These are phyloP conservation scores for Sinotaia quadrata DNA, from an alignment of 2,888 invertebrate species.

Conservation along the genomic window DNA sequence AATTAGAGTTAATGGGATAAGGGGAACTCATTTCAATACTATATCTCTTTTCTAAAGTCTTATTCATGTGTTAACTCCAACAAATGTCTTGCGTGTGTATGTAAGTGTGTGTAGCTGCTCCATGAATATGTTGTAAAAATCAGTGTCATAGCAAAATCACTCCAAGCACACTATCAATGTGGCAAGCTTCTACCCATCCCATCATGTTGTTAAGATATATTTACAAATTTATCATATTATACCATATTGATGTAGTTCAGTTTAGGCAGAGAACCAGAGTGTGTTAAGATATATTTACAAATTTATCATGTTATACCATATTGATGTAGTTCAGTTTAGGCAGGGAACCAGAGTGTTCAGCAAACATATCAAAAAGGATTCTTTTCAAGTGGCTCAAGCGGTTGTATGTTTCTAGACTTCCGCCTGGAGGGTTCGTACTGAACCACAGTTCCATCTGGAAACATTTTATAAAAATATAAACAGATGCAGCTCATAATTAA, in stretches of 20 bases:
- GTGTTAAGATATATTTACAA: no score
- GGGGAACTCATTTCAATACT: no score
- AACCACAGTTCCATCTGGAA: constrained; percentile 69
- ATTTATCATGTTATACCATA: no score
- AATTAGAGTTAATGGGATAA: no score
- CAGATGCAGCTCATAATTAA: no score
- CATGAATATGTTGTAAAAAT: neutral
- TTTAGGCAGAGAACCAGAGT: constrained; percentile 50
- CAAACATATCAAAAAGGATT: constrained; percentile 69
- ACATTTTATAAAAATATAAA: no score
- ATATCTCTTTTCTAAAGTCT: no score
- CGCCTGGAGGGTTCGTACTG: constrained; percentile 32
- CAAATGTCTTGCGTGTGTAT: no score
- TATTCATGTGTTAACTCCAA: no score
- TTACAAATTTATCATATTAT: no score
- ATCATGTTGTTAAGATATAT: no score
- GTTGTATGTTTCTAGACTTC: constrained; percentile 48
- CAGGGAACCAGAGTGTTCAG: constrained; percentile 58
- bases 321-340: constrained; percentile 63
- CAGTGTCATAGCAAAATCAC: neutral
- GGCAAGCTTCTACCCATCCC: neutral
- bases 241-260: constrained; percentile 70
- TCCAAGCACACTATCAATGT: neutral
- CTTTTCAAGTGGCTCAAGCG: constrained; percentile 61
- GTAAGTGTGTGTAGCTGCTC: no score